phyloP scores from a whole-genome alignment of 2,888 invertebrate species.

The Tipula confusa region DNA sequence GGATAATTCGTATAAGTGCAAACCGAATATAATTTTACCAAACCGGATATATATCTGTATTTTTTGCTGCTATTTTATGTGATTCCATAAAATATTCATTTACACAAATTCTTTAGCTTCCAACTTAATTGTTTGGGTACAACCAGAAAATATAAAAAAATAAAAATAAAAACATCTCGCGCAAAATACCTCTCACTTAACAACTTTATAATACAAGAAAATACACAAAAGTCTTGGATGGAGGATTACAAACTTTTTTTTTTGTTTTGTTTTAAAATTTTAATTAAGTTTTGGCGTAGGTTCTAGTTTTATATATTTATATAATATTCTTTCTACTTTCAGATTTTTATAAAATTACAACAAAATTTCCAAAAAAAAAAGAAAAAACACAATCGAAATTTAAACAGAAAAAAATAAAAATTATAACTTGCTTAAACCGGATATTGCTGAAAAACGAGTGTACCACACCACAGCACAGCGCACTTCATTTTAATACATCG shows the following conservation, averaged over 20 bases:
- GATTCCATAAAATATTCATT: background rate
- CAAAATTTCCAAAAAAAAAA: slow-evolving; percentile 16
- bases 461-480: background rate
- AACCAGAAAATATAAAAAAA: background rate
- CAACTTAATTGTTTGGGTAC: background rate
- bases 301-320: background rate
- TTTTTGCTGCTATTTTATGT: background rate
- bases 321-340: background rate
- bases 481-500: background rate
- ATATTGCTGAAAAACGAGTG: slow-evolving; percentile 20
- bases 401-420: background rate
- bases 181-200: background rate
- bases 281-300: background rate
- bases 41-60: no score
- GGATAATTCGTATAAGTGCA: background rate
- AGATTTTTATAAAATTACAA: slow-evolving; percentile 20
- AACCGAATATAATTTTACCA: background rate
- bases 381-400: background rate
- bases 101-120: background rate
- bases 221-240: background rate
- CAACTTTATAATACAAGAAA: background rate
- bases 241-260: background rate
- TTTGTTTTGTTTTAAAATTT: background rate
- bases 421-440: background rate
- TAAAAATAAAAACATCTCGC: background rate